These are phyloP conservation scores for Stigmatopora nigra DNA, from an alignment of 2,113 vertebrate species.

Conservation along the genomic window DNA sequence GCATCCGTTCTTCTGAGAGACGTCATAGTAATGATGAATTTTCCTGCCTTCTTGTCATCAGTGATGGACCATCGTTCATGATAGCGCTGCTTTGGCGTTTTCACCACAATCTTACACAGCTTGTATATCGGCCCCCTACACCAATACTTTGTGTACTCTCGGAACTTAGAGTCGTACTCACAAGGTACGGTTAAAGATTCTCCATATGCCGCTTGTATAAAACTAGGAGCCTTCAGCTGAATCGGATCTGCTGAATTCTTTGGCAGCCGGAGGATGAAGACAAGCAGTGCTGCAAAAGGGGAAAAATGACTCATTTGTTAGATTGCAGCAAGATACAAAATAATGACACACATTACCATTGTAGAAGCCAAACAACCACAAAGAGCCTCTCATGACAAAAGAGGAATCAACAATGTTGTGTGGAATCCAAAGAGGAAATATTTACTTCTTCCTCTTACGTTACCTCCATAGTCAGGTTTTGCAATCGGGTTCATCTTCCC, in stretches of 20 bases:
- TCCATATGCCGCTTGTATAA: slow-evolving; percentile 12
- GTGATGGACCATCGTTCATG: slow-evolving; percentile 23
- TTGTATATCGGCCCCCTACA: slow-evolving; percentile 44
- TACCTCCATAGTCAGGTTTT: not conserved
- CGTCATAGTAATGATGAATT: slow-evolving; percentile 49
- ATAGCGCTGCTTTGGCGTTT: slow-evolving; percentile 7
- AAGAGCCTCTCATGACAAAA: slow-evolving; percentile 19
- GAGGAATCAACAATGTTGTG: not conserved
- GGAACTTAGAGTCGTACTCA: slow-evolving; percentile 27
- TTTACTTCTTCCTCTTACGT: slow-evolving; percentile 12
- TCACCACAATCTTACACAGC: slow-evolving; percentile 32
- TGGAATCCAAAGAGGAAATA: not conserved
- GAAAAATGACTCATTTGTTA: not conserved
- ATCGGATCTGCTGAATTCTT: slow-evolving; percentile 10
- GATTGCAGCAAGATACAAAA: not conserved
- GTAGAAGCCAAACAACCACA: slow-evolving; percentile 7
- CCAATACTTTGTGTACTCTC: slow-evolving; percentile 52
- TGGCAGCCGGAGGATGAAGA: slow-evolving; percentile 31
- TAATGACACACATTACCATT: slow-evolving; percentile 21
- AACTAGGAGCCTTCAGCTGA: slow-evolving; percentile 31
- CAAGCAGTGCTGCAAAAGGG: slow-evolving; percentile 24
- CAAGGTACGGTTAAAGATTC: slow-evolving; percentile 40
- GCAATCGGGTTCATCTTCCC: not conserved
- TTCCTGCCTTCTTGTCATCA: slow-evolving; percentile 33
- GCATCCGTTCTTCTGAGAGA: slow-evolving; percentile 31